Percentiles rank a stretch among this genome's conserved stretches.
Evolutionary conservation across 2,113 vertebrate genomes (phyloP).

Genomic region (Tetraodon nigroviridis): DNA sequence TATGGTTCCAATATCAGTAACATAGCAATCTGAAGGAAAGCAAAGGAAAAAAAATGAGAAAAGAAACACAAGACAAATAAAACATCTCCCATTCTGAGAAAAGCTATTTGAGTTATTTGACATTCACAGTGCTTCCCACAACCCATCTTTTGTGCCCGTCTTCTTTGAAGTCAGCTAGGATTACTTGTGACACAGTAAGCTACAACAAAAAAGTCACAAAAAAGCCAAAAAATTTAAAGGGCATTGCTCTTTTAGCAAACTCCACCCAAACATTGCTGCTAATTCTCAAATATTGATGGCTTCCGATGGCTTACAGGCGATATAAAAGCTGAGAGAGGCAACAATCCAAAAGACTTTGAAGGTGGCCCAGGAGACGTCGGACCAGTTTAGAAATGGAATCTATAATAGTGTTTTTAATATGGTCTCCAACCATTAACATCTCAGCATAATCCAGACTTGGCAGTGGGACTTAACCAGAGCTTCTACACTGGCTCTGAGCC

Average conservation of each 20-base stretch:
- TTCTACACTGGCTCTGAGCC: constrained; percentile 56
- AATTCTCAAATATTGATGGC: constrained; percentile 10
- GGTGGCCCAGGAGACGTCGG: constrained; percentile 14
- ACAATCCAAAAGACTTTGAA: constrained; percentile 1
- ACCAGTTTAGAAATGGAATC: constrained; percentile 29
- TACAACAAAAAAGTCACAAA: constrained; percentile 69
- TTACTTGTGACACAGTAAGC: constrained; percentile 74
- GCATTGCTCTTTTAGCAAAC: constrained; percentile 42
- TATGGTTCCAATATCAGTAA: constrained; percentile 68
- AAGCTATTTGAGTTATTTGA: constrained; percentile 56
- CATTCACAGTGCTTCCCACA: constrained; percentile 61
- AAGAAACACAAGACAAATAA: constrained; percentile 11
- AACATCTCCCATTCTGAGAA: constrained; percentile 66
- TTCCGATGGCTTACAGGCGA: constrained; percentile 7
- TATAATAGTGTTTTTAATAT: constrained; percentile 47
- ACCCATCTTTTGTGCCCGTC: constrained; percentile 52
- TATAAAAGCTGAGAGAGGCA: background rate
- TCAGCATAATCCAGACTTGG: constrained; percentile 64
- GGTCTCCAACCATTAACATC: constrained; percentile 56
- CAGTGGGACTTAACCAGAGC: constrained; percentile 53
- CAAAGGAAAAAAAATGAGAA: constrained; percentile 31
- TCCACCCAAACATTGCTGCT: constrained; percentile 26
- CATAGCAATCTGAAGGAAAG: constrained; percentile 58
- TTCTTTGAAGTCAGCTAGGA: constrained; percentile 73
- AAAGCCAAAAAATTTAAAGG: constrained; percentile 54